Base-by-base conservation (phyloP, 2,113 vertebrate species). In the Arvicanthis niloticus region DNA sequence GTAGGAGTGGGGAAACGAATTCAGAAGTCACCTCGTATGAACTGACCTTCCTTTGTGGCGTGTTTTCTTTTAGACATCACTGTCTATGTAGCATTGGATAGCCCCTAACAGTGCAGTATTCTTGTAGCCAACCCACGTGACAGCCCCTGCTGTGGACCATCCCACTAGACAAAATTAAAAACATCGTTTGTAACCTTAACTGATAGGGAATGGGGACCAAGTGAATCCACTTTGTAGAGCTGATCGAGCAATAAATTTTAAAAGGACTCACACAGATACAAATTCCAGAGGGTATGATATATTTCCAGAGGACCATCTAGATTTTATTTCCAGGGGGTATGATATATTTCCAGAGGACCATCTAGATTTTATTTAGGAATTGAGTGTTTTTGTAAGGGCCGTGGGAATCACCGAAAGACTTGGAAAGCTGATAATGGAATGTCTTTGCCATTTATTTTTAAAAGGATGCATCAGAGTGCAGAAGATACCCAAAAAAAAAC, bases 401-500 rank as follows among this genome's bases (percentile, higher is more conserved):
- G 26, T 29, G 11, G 17, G 7, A 80, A 81, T 17, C 40, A 92
- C 1, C 34, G 5, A 17, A 58, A 9, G 67, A 21, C 4, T 90
- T n/a, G 11, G 67, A 81, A 92, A 42, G 29, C 29, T 67, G 4
- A 70, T 22, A 42, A 58, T 10, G 37, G 1, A 19, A 42, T 6
- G 7, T 77, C 73, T 37, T 56, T 73, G 45, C 60, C 45, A 78
- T 91, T 92, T 93, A 51, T 94, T 92, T 67, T 81, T 13, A 42
- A 12, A 24, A 48, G 10, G 5, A 70, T 48, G 4, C 34, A 53
- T 53, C 76, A 65, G n/a, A 88, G 6, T 7, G 1, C 4, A 19
- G 24, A 88, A 91, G 13, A 26, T 65, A 40, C 4, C n/a, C n/a
- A n/a, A n/a, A n/a, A n/a, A n/a, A 42, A 75, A 48, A 37, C n/a